Conservation (phyloP, 1,140 invertebrate species). For the Globodera rostochiensis region DNA sequence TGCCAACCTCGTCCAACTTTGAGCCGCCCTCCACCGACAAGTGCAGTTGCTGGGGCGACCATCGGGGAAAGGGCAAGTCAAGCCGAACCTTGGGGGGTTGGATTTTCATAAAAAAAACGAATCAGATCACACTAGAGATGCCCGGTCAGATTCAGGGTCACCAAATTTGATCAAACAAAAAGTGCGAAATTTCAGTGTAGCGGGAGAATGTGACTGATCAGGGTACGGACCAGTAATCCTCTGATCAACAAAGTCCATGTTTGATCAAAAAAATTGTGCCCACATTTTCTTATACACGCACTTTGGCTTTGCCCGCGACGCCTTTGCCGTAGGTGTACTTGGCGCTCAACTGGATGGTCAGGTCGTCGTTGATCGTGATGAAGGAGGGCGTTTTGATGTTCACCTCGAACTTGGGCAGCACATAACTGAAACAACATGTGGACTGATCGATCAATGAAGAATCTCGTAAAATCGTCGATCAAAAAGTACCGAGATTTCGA, state of each 20-base stretch:
- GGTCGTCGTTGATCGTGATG: slow-evolving; percentile 70
- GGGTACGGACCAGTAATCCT: too few species aligned
- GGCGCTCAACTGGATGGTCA: slow-evolving; percentile 72
- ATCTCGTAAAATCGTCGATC: too few species aligned
- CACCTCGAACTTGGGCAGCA: slow-evolving; percentile 75
- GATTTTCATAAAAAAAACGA: too few species aligned
- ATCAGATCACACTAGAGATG: background rate
- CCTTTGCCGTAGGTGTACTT: slow-evolving; percentile 78
- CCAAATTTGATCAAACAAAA: too few species aligned
- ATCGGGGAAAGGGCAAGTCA: slow-evolving; percentile 61
- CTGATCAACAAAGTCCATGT: too few species aligned
- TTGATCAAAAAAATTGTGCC: too few species aligned
- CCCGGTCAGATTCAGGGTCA: too few species aligned
- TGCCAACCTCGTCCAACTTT: slow-evolving; percentile 41
- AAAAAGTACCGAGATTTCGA: too few species aligned
- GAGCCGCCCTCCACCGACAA: slow-evolving; percentile 6
- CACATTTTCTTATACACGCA: slow-evolving; percentile 22
- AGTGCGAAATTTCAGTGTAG: too few species aligned
- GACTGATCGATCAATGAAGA: too few species aligned
- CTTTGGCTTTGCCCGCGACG: slow-evolving; percentile 71
- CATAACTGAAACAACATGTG: slow-evolving; percentile 49
- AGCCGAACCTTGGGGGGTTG: background rate
- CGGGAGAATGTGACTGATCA: too few species aligned
- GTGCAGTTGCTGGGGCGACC: slow-evolving; percentile 38
- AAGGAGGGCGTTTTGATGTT: slow-evolving; percentile 71